Evolutionary conservation across 2,797 vertebrate species (phyloP).

Genomic region (Kryptolebias ocellatus): DNA sequence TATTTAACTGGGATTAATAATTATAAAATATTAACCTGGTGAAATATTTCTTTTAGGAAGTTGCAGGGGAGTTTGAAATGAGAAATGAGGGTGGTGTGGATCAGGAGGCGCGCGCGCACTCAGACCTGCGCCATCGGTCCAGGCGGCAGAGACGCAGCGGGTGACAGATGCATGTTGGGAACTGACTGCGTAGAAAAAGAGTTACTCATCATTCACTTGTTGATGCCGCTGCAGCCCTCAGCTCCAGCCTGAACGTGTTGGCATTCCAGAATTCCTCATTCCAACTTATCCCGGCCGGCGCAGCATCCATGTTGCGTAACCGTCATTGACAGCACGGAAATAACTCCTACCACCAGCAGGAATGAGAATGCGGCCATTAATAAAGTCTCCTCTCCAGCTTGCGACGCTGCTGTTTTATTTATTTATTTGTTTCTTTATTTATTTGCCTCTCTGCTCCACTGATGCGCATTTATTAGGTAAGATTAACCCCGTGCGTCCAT

Average conservation of each 20-base stretch:
- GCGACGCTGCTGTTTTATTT: neutral
- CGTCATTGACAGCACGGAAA: neutral
- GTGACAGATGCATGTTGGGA: neutral
- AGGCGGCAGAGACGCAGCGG: neutral
- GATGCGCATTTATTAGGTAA: neutral
- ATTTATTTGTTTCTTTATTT: too few species aligned
- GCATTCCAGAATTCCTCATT: neutral
- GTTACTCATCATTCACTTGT: slow-evolving; percentile 33
- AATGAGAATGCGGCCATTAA: too few species aligned
- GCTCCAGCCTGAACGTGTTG: too few species aligned
- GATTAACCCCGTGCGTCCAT: neutral
- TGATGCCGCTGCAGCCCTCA: slow-evolving; percentile 5
- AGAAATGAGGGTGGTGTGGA: too few species aligned
- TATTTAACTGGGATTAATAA: too few species aligned
- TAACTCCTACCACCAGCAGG: neutral
- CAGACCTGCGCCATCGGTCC: slow-evolving; percentile 1
- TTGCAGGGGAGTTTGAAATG: too few species aligned
- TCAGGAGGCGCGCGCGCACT: neutral
- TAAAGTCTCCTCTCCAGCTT: too few species aligned
- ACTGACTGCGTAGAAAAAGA: neutral
- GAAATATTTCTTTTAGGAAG: too few species aligned
- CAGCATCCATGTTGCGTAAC: slow-evolving; percentile 45
- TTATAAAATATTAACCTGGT: too few species aligned
- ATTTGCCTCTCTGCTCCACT: neutral
- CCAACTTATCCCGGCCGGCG: neutral